Base-by-base conservation (phyloP, 2,797 vertebrate species). In the Salmo trutta region DNA sequence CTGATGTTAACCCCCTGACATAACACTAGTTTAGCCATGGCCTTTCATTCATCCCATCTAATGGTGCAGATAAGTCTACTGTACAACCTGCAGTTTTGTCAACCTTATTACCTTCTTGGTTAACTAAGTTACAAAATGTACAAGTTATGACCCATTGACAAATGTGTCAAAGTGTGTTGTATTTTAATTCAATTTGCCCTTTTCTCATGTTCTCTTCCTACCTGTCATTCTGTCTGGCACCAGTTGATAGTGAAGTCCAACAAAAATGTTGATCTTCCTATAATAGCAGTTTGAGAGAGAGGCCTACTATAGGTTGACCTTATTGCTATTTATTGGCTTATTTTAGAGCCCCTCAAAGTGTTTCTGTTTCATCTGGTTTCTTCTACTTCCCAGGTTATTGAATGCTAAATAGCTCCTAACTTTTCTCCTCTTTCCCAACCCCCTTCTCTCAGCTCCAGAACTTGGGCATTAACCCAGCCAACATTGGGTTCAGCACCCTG, bases 401-500 rank as follows among this genome's bases (percentile, higher is more conserved):
- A 67, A 67, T 1, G 65, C 1, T 67, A 14, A 29, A 31, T 33
- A 3, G 12, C 29, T 1, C 56, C 56, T 1, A 62, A n/a, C 56
- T 17, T 21, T 54, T 33, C 24, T 70, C 59, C 29, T 10, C 41
- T 10, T 2, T 10, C 36, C 36, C 33, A 31, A 5, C 33, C 1
- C 41, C 41, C 8, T 47, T 47, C 3, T 85, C 6, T 67, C 79
- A 99, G 98, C 98, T 99, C 95, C 98, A 99, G 93, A 99, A 98
- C 87, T 88, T 99, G 89, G 98, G 98, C 84, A 98, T 99, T 82
- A 99, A 99, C 91, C 98, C 98, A 41, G 96, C 97, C 83, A 99
- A 99, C 92, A 99, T 99, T 53, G 98, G 98, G 81, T 99, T 99
- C 91, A 99, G 98, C 93, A 99, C 98, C 85, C 92, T 99, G 47